phyloP scores from a whole-genome alignment of 2,113 vertebrate species.

The Clarias batrachus region DNA sequence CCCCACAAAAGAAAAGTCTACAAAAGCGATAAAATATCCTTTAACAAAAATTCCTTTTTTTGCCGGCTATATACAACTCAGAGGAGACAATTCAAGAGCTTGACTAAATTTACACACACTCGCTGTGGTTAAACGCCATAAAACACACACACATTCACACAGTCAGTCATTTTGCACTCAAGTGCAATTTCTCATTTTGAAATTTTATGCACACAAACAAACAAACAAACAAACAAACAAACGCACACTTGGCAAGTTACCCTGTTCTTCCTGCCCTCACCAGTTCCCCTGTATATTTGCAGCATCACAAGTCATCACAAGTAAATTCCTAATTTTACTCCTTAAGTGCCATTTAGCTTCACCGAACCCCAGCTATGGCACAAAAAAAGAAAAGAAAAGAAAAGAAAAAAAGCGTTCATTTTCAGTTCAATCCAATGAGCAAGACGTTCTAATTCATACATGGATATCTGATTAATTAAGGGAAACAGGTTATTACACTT shows the following conservation, averaged over 20 bases:
- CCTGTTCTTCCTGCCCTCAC: conserved; percentile 27
- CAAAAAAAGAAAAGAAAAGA: conserved; percentile 60
- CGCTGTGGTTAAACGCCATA: conserved; percentile 45
- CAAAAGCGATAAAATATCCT: conserved; percentile 98
- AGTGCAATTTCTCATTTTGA: conserved; percentile 10
- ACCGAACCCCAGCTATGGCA: conserved; percentile 74
- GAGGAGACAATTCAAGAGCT: conserved; percentile 77
- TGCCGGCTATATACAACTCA: conserved; percentile 89
- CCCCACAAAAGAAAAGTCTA: conserved; percentile 90
- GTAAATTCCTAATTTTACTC: conserved; percentile 70
- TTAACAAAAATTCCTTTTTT: conserved; percentile 86
- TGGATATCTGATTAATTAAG: conserved; percentile 45
- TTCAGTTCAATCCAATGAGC: conserved; percentile 64
- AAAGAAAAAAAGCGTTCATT: conserved; percentile 54
- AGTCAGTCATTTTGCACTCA: conserved; percentile 10
- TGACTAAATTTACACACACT: conserved; percentile 78
- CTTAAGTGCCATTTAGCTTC: conserved; percentile 59
- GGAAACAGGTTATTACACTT: background rate
- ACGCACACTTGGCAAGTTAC: conserved; percentile 43
- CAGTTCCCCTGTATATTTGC: conserved; percentile 14
- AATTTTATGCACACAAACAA: background rate
- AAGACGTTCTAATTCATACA: conserved; percentile 74
- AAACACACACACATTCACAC: conserved; percentile 39
- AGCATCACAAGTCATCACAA: conserved; percentile 58
- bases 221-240: conserved; percentile 42